A percentile compares a stretch with the other conserved stretches of the same genome.
Conservation (phyloP, 2,797 vertebrate genomes). For the Sebastes kiyomatsui region DNA sequence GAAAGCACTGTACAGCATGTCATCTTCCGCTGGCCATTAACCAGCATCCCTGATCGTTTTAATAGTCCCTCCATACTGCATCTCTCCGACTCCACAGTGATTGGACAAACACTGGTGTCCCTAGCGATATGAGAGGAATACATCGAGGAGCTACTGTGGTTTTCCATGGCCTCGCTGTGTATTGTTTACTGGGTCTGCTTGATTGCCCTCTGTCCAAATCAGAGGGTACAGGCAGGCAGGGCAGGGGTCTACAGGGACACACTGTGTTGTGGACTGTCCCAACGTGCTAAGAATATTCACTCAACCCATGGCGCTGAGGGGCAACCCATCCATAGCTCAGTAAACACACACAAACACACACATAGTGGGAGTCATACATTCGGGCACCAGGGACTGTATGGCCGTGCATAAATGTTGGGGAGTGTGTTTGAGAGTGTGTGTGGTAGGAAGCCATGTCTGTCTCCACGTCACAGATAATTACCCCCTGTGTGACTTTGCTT, state of each 20-base stretch:
- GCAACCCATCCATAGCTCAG: constrained; percentile 71
- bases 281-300: constrained; percentile 78
- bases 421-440: constrained; percentile 42
- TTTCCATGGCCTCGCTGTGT: constrained; percentile 68
- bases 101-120: constrained; percentile 73
- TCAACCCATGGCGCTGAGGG: constrained; percentile 66
- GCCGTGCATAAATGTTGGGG: constrained; percentile 58
- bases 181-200: constrained; percentile 80
- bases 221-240: constrained; percentile 75
- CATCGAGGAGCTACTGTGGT: constrained; percentile 76
- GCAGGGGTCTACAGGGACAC: constrained; percentile 72
- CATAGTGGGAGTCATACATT: constrained; percentile 57
- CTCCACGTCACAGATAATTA: constrained; percentile 79
- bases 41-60: constrained; percentile 71
- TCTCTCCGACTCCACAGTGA: constrained; percentile 54
- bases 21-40: constrained; percentile 69
- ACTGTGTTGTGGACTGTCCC: constrained; percentile 77
- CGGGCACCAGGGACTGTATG: constrained; percentile 64
- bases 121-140: constrained; percentile 67
- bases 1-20: constrained; percentile 58
- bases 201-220: constrained; percentile 81
- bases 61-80: constrained; percentile 69
- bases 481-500: constrained; percentile 74
- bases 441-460: constrained; percentile 60
- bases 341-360: constrained; percentile 67